A percentile compares a stretch with the other conserved stretches of the same genome.
Conservation (phyloP, 2,797 vertebrate species). For the Hippoglossus hippoglossus region DNA sequence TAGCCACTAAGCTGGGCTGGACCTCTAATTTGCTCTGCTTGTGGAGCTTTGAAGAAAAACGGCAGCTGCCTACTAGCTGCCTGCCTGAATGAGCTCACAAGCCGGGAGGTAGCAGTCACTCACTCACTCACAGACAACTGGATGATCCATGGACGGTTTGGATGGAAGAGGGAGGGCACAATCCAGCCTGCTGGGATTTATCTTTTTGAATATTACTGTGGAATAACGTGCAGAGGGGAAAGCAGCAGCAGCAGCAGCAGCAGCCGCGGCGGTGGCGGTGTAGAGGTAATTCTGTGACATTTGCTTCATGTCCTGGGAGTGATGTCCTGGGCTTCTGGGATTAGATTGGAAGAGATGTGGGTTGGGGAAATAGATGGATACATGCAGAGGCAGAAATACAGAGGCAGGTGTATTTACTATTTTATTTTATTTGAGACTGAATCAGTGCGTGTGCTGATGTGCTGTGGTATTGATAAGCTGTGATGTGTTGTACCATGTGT, state of each 20-base stretch:
- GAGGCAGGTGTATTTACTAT: slow-evolving; percentile 60
- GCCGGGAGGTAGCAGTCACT: slow-evolving; percentile 74
- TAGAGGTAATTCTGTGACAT: slow-evolving; percentile 82
- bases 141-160: slow-evolving; percentile 78
- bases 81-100: slow-evolving; percentile 72
- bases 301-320: slow-evolving; percentile 68
- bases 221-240: slow-evolving; percentile 61
- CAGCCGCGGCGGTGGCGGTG: slow-evolving; percentile 22
- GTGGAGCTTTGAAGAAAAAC: slow-evolving; percentile 89
- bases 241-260: slow-evolving; percentile 29
- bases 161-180: slow-evolving; percentile 48
- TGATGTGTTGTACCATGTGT: slow-evolving; percentile 52
- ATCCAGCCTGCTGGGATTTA: slow-evolving; percentile 68
- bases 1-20: slow-evolving; percentile 85
- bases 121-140: slow-evolving; percentile 80
- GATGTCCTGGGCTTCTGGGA: slow-evolving; percentile 77
- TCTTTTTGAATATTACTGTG: slow-evolving; percentile 62
- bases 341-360: slow-evolving; percentile 72
- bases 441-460: slow-evolving; percentile 55
- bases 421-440: slow-evolving; percentile 32
- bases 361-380: slow-evolving; percentile 64
- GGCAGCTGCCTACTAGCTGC: slow-evolving; percentile 86
- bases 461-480: slow-evolving; percentile 51
- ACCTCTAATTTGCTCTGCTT: slow-evolving; percentile 87
- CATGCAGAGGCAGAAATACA: slow-evolving; percentile 57